These are phyloP conservation scores for Danio rerio DNA, from an alignment of 2,113 vertebrate genomes.

Conservation along the genomic window DNA sequence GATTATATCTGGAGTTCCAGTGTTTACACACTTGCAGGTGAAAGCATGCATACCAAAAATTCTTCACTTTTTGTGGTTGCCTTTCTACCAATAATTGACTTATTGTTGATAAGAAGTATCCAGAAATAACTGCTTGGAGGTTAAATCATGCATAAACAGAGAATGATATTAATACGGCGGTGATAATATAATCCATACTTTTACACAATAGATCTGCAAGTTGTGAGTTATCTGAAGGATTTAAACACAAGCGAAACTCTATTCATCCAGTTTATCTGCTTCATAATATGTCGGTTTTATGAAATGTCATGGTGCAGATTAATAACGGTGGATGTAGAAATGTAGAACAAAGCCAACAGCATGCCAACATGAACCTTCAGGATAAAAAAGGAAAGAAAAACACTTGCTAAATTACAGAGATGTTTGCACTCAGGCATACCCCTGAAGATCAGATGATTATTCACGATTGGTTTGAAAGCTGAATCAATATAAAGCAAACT, in stretches of 20 bases:
- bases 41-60: background rate
- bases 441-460: constrained; percentile 5
- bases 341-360: constrained; percentile 8
- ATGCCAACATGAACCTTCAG: background rate
- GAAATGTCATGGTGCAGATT: background rate
- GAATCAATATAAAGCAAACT: constrained; percentile 31
- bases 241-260: background rate
- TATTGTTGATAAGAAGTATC: background rate
- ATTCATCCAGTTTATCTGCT: background rate
- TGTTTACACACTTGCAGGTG: background rate
- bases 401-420: constrained; percentile 13
- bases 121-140: background rate
- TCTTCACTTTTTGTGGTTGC: background rate
- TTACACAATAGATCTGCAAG: background rate
- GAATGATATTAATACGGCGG: background rate
- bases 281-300: background rate
- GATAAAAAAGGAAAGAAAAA: background rate
- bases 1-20: background rate
- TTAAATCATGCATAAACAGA: background rate
- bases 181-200: background rate
- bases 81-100: background rate
- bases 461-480: constrained; percentile 32
- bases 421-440: constrained; percentile 7
- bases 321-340: background rate
- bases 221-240: background rate